Evolutionary conservation across 2,797 vertebrate genomes (phyloP).

Genomic region (Siniperca undulata): DNA sequence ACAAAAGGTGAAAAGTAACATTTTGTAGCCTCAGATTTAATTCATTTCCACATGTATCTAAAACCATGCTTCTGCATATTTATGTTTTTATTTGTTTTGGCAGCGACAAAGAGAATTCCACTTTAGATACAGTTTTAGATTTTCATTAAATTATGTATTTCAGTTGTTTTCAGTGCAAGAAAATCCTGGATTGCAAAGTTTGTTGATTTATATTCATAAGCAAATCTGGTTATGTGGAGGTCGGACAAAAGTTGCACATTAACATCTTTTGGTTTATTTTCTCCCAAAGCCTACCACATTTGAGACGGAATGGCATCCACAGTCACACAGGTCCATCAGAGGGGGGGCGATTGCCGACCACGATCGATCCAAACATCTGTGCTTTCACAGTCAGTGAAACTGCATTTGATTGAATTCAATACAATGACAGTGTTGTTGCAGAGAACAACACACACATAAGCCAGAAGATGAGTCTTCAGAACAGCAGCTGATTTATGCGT

Average conservation of each 20-base stretch:
- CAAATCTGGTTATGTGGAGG: background rate
- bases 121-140: too few species aligned
- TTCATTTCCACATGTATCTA: too few species aligned
- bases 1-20: slow-evolving; percentile 22
- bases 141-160: background rate
- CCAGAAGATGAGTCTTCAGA: too few species aligned
- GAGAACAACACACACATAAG: too few species aligned
- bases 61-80: too few species aligned
- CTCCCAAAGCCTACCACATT: background rate
- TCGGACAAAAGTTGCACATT: background rate
- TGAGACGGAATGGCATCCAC: background rate
- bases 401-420: too few species aligned
- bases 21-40: background rate
- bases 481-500: too few species aligned
- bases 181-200: background rate
- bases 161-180: background rate
- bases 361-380: background rate
- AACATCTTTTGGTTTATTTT: background rate
- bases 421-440: too few species aligned
- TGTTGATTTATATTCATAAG: background rate
- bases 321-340: background rate
- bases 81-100: too few species aligned
- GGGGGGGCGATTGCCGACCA: background rate
- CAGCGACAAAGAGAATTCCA: too few species aligned
- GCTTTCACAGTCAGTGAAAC: background rate